Conservation (phyloP, 2,113 vertebrate species). For the Tragelaphus imberbis region DNA sequence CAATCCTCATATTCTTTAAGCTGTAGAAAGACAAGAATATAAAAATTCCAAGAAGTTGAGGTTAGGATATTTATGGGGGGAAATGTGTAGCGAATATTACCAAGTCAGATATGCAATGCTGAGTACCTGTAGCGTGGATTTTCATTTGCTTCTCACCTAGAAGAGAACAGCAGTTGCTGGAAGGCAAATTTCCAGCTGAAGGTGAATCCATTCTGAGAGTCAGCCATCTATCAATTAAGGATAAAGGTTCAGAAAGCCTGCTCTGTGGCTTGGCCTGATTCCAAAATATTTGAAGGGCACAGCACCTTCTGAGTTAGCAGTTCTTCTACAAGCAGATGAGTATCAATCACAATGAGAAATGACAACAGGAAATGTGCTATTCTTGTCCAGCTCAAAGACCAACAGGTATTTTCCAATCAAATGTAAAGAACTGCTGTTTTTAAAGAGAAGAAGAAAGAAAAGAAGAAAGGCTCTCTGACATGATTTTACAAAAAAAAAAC, state of each 20-base stretch:
- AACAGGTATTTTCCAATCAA: conserved; percentile 36
- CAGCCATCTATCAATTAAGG: conserved; percentile 54
- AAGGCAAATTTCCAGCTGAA: conserved; percentile 41
- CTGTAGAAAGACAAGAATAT: not conserved
- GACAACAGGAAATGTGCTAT: conserved; percentile 25
- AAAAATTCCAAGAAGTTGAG: not conserved
- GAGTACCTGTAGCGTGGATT: not conserved
- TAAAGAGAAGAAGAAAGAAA: not conserved
- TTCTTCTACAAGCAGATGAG: conserved; percentile 18
- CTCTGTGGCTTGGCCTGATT: conserved; percentile 32
- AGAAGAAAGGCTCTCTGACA: not conserved
- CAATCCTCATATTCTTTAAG: not conserved
- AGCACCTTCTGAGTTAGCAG: conserved; percentile 40
- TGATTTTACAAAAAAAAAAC: conserved; percentile 42
- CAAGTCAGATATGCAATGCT: not conserved
- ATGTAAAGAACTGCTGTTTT: not conserved
- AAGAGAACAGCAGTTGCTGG: not conserved
- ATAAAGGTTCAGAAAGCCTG: conserved; percentile 48
- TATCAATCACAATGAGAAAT: conserved; percentile 60
- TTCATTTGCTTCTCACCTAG: conserved; percentile 28
- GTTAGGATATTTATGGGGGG: not conserved
- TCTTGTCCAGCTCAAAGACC: conserved; percentile 33
- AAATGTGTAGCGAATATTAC: not conserved
- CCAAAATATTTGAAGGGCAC: conserved; percentile 52
- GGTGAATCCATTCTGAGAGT: conserved; percentile 34